Evolutionary conservation across 2,113 vertebrate genomes (phyloP), one percentile per base, ranked within the genome.

Genomic region (Pycnonotus jocosus): DNA sequence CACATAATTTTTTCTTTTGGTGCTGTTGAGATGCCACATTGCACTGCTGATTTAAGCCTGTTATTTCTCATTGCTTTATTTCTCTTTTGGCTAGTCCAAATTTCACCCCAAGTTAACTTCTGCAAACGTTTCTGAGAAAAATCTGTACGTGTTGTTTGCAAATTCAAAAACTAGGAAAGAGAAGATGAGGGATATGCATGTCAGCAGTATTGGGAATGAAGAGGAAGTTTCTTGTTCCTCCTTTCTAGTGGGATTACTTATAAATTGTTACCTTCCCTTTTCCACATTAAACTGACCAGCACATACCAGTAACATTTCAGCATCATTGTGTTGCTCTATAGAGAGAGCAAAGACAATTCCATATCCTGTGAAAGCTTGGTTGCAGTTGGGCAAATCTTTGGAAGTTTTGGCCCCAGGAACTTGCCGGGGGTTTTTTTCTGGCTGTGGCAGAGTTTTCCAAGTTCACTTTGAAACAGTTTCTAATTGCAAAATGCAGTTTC

Each of bases 401-500:
- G 38, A 38, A 38, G 38, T 38, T 8, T 38, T 38, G 38, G 21
- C 21, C 80, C 20, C 45, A 18, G 15, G 3, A 51, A 3, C 33
- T 17, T 17, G 1, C 27, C 14, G 0, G 1, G 0, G 1, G 13
- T 31, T 44, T 11, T 56, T 24, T 40, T 7, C 15, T 18, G 24
- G 2, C 27, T 31, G 27, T 13, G 6, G 40, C 25, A 20, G 66
- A 35, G 15, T 6, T 60, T 15, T 27, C 25, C 4, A 53, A 38
- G 47, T 62, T 54, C 27, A 11, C 14, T 72, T 27, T 7, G 11
- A 45, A 58, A 53, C 9, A 33, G 40, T 54, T 84, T 56, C 7
- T 64, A 15, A 16, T n/a, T 42, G 31, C 35, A n/a, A 58, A 40
- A 18, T 45, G 14, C 28, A 45, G 5, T 23, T 37, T 27, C 6